Evolutionary conservation across 2,888 invertebrate species (phyloP), one percentile per base, ranked within the genome.

Genomic region (Homarus gammarus): DNA sequence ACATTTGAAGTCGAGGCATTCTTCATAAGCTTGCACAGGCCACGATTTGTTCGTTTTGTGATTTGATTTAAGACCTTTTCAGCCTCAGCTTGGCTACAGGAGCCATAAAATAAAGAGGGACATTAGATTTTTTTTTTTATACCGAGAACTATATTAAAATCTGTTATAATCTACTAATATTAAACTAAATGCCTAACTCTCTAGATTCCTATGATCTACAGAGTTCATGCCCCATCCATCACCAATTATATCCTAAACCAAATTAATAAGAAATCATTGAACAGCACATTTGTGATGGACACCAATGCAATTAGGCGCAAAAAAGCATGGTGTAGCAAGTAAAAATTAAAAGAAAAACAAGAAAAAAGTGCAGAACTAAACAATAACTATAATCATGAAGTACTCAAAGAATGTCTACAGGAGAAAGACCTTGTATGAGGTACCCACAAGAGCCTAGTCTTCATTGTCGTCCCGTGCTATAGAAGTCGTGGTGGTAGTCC

Each of bases 1-100:
- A 91, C 72, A 72, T 91, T 90, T 51, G 91, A 91, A 18, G 91
- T 82, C 27, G 91, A 91, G 38, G 91, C 82, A 82, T 91, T 91
- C 88, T 89, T 88, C 73, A 89, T 81, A 33, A 91, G 81, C 88
- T 91, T 87, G 77, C 72, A 84, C 70, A 91, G 79, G 56, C 92
- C 90, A 70, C 92, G 84, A 56, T 92, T 90, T 72, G 86, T 84
- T 88, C 90, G 38, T 75, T 90, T 90, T 49, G 90, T 92, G 78
- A 92, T 90, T 86, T 92, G 92, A 84, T 77, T 92, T 77, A 92
- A 84, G 77, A 92, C 77, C 87, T 90, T 92, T 84, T 92, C 92
- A 64, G 90, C 90, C 64, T 92, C 92, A 38, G 90, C 90, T 86
- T 92, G 92, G 81, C 92, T 92, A 88, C 70, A 86, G 44, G 64